Conservation (phyloP, 1,140 invertebrate species). For the Papilio glaucus region DNA sequence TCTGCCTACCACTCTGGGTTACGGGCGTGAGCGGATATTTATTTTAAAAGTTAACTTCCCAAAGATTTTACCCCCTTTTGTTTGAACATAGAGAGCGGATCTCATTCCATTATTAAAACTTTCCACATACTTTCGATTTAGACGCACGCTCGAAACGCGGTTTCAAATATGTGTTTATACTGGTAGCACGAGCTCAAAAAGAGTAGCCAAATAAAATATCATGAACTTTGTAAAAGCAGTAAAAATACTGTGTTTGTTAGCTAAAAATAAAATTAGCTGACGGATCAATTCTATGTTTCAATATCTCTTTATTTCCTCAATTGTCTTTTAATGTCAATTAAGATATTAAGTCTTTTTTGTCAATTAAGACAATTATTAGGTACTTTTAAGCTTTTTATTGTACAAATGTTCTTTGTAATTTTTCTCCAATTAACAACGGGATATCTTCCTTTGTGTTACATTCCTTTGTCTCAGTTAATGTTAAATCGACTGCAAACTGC, state of each 20-base stretch:
- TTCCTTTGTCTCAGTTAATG: neutral
- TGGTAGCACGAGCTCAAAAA: constrained; percentile 9
- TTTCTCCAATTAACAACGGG: neutral
- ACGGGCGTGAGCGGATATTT: no score
- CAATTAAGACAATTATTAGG: neutral
- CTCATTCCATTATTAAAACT: constrained; percentile 12
- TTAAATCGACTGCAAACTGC: neutral
- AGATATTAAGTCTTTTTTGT: neutral
- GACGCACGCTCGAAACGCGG: neutral
- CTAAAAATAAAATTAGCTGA: no score
- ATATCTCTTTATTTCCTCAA: no score
- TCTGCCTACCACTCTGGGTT: no score
- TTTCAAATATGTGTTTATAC: constrained; percentile 12
- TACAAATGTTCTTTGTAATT: constrained; percentile 3
- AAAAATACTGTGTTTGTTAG: no score
- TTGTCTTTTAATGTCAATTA: no score
- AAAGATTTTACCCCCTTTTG: neutral
- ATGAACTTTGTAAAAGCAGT: neutral
- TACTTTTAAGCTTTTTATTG: neutral
- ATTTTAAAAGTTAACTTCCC: neutral
- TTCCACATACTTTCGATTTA: constrained; percentile 6
- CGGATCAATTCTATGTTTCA: no score
- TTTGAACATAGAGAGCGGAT: neutral
- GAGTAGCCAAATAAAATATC: neutral
- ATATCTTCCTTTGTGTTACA: neutral